A percentile compares a stretch with the other conserved stretches of the same genome.
Evolutionary conservation across 2,797 vertebrate species (phyloP).

Genomic region (Phoxinus dragarum): DNA sequence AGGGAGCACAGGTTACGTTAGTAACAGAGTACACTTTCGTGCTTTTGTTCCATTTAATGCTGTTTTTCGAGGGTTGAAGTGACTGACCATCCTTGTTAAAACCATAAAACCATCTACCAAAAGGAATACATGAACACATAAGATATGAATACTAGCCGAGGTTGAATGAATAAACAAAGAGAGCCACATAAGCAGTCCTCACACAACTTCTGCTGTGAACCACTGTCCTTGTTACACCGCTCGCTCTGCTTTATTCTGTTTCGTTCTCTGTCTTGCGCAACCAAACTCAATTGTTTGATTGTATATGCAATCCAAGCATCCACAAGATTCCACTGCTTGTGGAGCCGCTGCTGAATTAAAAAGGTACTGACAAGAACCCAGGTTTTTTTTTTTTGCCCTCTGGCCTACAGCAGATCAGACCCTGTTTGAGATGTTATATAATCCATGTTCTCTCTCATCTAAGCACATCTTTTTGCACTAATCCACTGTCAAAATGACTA

Average conservation of each 20-base stretch:
- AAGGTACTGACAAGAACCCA: conserved; percentile 17
- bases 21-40: neutral
- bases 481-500: conserved; percentile 11
- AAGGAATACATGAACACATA: conserved; percentile 21
- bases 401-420: conserved; percentile 17
- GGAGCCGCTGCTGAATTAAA: conserved; percentile 22
- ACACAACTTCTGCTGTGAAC: conserved; percentile 58
- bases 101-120: conserved; percentile 27
- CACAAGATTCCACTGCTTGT: neutral
- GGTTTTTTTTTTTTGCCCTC: neutral
- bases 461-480: conserved; percentile 15
- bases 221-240: conserved; percentile 66
- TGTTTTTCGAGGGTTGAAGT: neutral
- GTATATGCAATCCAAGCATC: neutral
- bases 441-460: conserved; percentile 26
- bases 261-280: conserved; percentile 17
- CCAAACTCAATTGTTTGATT: conserved; percentile 33
- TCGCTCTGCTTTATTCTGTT: conserved; percentile 31
- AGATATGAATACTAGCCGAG: conserved; percentile 27
- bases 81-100: neutral
- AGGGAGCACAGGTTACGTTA: no score
- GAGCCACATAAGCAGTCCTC: conserved; percentile 65
- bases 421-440: conserved; percentile 33
- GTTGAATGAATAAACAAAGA: conserved; percentile 40
- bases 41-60: neutral